Conservation (phyloP, 1,140 invertebrate species). For the Wiebesia pumilae region DNA sequence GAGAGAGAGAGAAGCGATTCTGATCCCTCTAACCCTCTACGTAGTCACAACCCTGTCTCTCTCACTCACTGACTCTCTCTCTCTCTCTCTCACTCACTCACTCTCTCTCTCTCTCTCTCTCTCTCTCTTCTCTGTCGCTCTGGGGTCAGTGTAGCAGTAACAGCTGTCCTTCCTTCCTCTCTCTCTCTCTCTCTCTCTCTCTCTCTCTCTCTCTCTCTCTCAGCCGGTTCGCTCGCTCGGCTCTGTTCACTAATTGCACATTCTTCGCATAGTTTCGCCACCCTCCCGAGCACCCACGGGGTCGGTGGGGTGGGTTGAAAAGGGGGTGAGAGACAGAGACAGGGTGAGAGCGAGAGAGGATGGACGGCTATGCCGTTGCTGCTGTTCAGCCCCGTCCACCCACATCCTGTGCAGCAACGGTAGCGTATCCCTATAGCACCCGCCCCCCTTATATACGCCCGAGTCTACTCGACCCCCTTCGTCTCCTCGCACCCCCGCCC, state of each 20-base stretch:
- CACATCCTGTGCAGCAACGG: slow-evolving; percentile 49
- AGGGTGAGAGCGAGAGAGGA: slow-evolving; percentile 24
- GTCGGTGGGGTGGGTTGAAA: slow-evolving; percentile 20
- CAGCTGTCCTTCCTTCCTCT: no score
- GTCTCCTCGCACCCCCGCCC: not conserved
- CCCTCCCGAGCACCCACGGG: slow-evolving; percentile 66
- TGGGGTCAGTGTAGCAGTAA: not conserved
- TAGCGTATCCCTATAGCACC: slow-evolving; percentile 2
- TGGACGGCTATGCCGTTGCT: slow-evolving; percentile 29
- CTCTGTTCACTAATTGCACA: slow-evolving; percentile 90
- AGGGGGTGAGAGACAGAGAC: slow-evolving; percentile 35
- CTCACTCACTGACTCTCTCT: slow-evolving; percentile 27
- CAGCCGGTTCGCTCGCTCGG: slow-evolving; percentile 61
- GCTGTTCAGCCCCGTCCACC: slow-evolving; percentile 57
- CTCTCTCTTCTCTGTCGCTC: slow-evolving; percentile 35
- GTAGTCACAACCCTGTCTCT: slow-evolving; percentile 15
- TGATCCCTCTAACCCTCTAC: slow-evolving; percentile 51
- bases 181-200: no score
- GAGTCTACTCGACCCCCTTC: slow-evolving; percentile 42
- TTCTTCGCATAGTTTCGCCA: slow-evolving; percentile 91
- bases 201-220: no score
- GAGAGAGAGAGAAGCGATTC: slow-evolving; percentile 43
- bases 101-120: not conserved
- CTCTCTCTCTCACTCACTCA: slow-evolving; percentile 1
- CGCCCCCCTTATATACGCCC: slow-evolving; percentile 39